Conservation (phyloP, 2,113 vertebrate genomes). For the Gorilla gorilla region DNA sequence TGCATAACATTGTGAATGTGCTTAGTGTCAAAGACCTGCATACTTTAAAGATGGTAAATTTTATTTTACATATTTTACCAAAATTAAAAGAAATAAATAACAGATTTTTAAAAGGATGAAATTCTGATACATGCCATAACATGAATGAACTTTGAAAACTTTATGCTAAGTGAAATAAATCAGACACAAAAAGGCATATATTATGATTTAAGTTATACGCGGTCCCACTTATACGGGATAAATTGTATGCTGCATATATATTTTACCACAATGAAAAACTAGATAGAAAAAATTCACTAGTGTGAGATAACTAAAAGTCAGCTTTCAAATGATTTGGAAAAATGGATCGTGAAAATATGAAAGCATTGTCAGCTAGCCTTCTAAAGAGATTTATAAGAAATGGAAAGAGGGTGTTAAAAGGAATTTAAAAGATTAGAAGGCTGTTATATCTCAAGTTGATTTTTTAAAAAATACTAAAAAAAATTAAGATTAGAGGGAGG, state of each 20-base stretch:
- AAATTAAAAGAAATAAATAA: neutral
- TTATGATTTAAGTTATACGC: neutral
- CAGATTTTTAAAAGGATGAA: neutral
- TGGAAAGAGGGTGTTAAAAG: neutral
- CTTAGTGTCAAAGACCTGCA: neutral
- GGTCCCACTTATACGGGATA: neutral
- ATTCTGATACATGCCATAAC: neutral
- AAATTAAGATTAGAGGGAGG: neutral
- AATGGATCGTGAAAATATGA: neutral
- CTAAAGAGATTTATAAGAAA: neutral
- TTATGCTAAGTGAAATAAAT: neutral
- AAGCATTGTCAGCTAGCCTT: neutral
- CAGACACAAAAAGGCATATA: neutral
- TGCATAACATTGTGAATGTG: neutral
- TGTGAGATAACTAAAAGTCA: conserved; percentile 1
- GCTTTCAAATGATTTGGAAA: conserved; percentile 6
- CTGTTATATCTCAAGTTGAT: neutral
- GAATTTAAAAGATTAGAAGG: neutral
- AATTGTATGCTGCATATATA: neutral
- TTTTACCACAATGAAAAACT: conserved; percentile 25
- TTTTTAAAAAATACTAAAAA: neutral
- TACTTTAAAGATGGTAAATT: neutral
- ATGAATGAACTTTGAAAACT: neutral
- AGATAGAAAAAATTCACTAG: neutral
- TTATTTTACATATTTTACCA: neutral